These are phyloP conservation scores for Darevskia mixta DNA, from an alignment of 2,797 vertebrate genomes.

Conservation along the genomic window DNA sequence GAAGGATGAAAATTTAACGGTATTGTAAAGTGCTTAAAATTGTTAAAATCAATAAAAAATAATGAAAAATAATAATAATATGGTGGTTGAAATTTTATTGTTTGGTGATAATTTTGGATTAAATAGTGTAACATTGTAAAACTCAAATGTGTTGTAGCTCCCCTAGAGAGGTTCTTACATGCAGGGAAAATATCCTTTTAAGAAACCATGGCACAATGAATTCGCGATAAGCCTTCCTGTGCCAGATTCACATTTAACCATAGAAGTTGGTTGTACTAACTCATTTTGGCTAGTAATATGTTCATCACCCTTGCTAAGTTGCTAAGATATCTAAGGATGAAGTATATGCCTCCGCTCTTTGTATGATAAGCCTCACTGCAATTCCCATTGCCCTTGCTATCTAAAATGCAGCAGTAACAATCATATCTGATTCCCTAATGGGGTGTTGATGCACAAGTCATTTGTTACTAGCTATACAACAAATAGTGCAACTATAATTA, in stretches of 20 bases:
- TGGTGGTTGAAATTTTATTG: neutral
- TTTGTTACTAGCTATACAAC: neutral
- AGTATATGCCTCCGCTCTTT: fast-evolving
- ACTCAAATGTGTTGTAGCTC: neutral
- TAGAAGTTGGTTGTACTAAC: neutral
- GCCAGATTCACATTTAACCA: neutral
- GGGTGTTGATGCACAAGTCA: conserved; percentile 39
- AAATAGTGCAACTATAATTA: neutral
- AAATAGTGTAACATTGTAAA: neutral
- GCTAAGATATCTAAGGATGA: neutral
- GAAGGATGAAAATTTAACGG: too few species aligned
- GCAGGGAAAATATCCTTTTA: neutral
- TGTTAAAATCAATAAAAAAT: too few species aligned
- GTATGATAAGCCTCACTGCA: neutral
- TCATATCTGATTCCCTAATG: conserved; percentile 29
- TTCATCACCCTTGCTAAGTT: neutral
- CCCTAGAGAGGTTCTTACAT: neutral
- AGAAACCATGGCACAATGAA: neutral
- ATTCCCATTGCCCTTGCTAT: fast-evolving
- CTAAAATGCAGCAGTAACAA: neutral
- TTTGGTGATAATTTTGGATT: neutral
- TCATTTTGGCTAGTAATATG: neutral
- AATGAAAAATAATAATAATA: too few species aligned
- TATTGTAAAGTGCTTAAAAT: too few species aligned
- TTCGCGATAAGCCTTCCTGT: fast-evolving